Percentiles rank a stretch among this genome's conserved stretches.
Evolutionary conservation across 2,797 vertebrate genomes (phyloP).

Genomic region (Sebastes trivittatus): DNA sequence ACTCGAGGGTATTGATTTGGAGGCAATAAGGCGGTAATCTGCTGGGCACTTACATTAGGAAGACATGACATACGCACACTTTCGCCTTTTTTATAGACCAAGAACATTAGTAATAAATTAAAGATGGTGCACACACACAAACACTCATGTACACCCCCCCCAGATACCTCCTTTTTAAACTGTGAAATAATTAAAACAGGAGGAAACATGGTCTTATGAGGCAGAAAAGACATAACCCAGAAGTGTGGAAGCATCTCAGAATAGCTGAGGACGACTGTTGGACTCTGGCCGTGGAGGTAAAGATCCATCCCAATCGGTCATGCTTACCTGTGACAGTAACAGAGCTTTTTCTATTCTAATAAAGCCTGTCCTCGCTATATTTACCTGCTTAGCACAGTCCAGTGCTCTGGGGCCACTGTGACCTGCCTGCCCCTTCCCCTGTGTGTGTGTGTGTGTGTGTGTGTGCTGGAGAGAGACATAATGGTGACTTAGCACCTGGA

Average conservation of each 20-base stretch:
- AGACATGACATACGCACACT: constrained; percentile 58
- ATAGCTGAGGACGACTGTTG: constrained; percentile 35
- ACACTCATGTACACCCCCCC: neutral
- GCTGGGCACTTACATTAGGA: constrained; percentile 67
- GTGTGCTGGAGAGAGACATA: constrained; percentile 50
- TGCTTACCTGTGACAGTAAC: constrained; percentile 69
- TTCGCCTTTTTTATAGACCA: constrained; percentile 51
- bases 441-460: constrained; percentile 25
- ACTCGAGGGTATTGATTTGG: constrained; percentile 64
- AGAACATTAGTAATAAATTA: constrained; percentile 47
- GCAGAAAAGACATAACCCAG: neutral
- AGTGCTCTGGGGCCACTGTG: constrained; percentile 73
- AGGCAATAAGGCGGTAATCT: constrained; percentile 69
- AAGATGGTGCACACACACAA: neutral
- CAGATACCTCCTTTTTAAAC: neutral
- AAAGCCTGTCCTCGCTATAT: constrained; percentile 78
- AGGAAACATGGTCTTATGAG: neutral
- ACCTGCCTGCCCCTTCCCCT: constrained; percentile 40
- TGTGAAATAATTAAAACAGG: neutral
- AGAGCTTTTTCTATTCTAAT: constrained; percentile 77
- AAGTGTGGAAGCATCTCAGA: constrained; percentile 7
- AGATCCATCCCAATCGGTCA: constrained; percentile 48
- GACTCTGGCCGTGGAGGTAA: neutral
- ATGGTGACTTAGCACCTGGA: constrained; percentile 80
- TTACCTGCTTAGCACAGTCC: constrained; percentile 82